Base-by-base conservation (phyloP, 1,140 invertebrate genomes). In the Macrobrachium nipponense region DNA sequence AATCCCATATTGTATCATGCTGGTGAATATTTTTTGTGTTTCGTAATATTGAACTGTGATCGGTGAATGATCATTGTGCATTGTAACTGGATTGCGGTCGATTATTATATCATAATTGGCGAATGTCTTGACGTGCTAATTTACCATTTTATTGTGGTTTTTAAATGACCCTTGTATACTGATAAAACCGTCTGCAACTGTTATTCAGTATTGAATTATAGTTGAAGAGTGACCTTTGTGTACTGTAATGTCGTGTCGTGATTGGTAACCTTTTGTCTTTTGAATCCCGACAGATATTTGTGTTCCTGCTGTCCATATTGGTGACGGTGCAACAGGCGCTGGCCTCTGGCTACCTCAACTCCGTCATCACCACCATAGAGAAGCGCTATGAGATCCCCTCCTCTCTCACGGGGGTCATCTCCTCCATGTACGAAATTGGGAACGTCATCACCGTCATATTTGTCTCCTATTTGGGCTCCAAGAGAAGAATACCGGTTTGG, bases 331-430 rank as follows among this genome's bases (percentile, higher is more conserved):
- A 97, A 90, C 96, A 97, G 92, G 96, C 96, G 20, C 92, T 97
- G 68, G 96, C 96, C 91, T 97, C 96, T 76, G 96, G 96, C 78
- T 97, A 97, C 91, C 96, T 97, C 88, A 97, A 97, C 92, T 97
- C 96, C 92, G 97, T 98, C 90, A 98, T 98, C 90, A 98, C 97
- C 80, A 98, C 97, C 23, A 98, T 98, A 89, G 97, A 98, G 92
- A 98, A 98, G 91, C 94, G 97, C 85, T 98, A 98, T 91, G 97
- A 98, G 92, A 98, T 98, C 90, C 96, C 97, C 66, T 98, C 97
- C 90, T 96, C 96, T 90, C 94, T 97, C 78, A 97, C 96, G 59
- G 97, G 97, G 44, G 93, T 98, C 88, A 96, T 98, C 83, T 97
- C 97, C 60, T 97, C 96, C 89, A 97, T 96, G 83, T 98, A 98